These are phyloP conservation scores for Nasonia vitripennis DNA, from an alignment of 1,140 invertebrate species.

Conservation along the genomic window DNA sequence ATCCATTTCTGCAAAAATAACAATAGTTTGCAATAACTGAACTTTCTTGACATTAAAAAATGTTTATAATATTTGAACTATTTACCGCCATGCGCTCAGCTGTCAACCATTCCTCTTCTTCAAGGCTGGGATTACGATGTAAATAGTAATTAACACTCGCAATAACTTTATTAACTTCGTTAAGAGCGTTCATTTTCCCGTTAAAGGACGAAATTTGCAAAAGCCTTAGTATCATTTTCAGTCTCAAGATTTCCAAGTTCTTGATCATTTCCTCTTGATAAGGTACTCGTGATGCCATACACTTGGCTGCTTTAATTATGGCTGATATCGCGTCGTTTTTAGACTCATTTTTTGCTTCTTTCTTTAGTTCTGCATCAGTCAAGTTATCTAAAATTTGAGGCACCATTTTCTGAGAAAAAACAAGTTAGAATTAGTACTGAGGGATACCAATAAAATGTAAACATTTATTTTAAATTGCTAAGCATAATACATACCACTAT, in stretches of 20 bases:
- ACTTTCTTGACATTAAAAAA: constrained; percentile 39
- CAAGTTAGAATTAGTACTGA: constrained; percentile 42
- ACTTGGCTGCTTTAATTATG: constrained; percentile 92
- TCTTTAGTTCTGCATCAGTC: constrained; percentile 97
- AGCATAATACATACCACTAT: constrained; percentile 83
- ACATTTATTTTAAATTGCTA: constrained; percentile 2
- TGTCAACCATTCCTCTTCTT: constrained; percentile 96
- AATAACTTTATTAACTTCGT: constrained; percentile 99
- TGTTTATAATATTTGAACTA: constrained; percentile 52
- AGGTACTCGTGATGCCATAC: constrained; percentile 86
- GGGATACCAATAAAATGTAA: constrained; percentile 7
- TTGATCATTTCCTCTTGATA: constrained; percentile 90
- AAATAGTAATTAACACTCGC: constrained; percentile 92
- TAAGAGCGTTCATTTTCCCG: constrained; percentile 99
- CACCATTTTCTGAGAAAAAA: constrained; percentile 86
- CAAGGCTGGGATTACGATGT: constrained; percentile 79
- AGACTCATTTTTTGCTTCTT: constrained; percentile 96
- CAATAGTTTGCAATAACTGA: constrained; percentile 28
- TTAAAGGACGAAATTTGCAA: constrained; percentile 98
- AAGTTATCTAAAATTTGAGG: constrained; percentile 93
- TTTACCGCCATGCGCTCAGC: constrained; percentile 94
- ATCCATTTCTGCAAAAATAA: constrained; percentile 89
- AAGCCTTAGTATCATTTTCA: constrained; percentile 97
- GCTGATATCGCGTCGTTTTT: constrained; percentile 94
- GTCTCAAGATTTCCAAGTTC: constrained; percentile 94